These are phyloP conservation scores for Metridium senile DNA, from an alignment of 92 coral and sea anemone species.

Conservation along the genomic window DNA sequence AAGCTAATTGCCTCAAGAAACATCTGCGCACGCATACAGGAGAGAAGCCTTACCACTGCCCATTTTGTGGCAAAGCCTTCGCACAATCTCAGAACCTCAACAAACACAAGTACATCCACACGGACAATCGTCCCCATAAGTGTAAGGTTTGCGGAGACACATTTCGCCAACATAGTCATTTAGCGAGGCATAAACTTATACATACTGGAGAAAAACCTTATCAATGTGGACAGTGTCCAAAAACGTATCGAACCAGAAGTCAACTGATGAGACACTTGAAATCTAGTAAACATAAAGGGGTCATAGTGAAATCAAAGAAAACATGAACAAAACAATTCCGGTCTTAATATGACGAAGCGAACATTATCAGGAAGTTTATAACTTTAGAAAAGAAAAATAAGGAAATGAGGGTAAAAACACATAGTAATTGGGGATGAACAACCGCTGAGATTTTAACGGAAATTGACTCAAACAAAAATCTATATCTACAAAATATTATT, in stretches of 20 bases:
- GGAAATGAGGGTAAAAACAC: no score
- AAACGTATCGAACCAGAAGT: constrained; percentile 30
- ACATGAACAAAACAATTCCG: neutral
- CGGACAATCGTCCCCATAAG: constrained; percentile 45
- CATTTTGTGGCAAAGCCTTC: constrained; percentile 27
- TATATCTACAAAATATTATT: no score
- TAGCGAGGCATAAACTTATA: constrained; percentile 40
- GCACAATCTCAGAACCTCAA: constrained; percentile 32
- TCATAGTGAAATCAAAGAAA: neutral
- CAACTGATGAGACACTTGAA: constrained; percentile 21
- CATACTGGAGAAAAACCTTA: constrained; percentile 59
- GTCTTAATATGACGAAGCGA: no score
- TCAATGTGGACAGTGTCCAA: constrained; percentile 43
- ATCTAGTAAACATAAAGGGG: constrained; percentile 6
- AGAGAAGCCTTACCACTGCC: constrained; percentile 30
- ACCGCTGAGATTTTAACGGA: no score
- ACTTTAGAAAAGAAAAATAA: no score
- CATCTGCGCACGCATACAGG: constrained; percentile 34
- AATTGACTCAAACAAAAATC: no score
- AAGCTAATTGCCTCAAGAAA: constrained; percentile 22
- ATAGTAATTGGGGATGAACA: no score
- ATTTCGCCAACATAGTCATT: constrained; percentile 39
- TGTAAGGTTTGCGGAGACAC: constrained; percentile 55
- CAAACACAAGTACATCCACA: constrained; percentile 56
- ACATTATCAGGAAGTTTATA: no score